These are phyloP conservation scores for Acronicta psi DNA, from an alignment of 2,888 invertebrate species.

Conservation along the genomic window DNA sequence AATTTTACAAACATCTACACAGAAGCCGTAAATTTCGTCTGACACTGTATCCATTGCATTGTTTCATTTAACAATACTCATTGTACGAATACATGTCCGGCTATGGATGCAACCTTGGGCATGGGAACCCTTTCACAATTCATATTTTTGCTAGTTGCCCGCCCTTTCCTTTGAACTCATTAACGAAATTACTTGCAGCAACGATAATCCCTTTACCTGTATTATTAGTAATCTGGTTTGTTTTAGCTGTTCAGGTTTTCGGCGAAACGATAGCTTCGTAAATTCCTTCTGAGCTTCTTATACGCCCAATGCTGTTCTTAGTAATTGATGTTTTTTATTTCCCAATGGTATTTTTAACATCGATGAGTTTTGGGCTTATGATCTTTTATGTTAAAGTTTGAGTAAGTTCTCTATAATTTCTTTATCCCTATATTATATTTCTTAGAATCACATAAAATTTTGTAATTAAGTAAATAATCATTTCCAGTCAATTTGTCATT, in stretches of 20 bases:
- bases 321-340: conserved; percentile 13
- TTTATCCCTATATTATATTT: too few relatives aligned
- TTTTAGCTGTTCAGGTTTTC: conserved; percentile 3
- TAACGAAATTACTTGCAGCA: conserved; percentile 27
- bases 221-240: conserved; percentile 3
- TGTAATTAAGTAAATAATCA: too few relatives aligned
- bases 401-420: conserved; percentile 7
- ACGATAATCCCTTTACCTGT: conserved; percentile 41
- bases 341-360: conserved; percentile 10
- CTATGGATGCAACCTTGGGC: conserved; percentile 57
- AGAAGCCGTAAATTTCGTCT: conserved; percentile 51
- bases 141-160: conserved; percentile 9
- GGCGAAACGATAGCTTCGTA: conserved; percentile 5
- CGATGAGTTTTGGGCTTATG: conserved; percentile 13
- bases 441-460: too few relatives aligned
- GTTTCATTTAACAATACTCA: conserved; percentile 70
- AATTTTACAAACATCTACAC: conserved; percentile 20
- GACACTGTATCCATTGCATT: conserved; percentile 66
- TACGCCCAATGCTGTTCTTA: conserved; percentile 7
- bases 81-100: conserved; percentile 65
- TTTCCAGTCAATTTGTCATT: too few relatives aligned
- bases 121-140: conserved; percentile 41
- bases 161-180: conserved; percentile 46
- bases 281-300: conserved; percentile 3
- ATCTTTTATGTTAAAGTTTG: conserved; percentile 1